phyloP scores from a whole-genome alignment of 2,888 invertebrate genomes.

The Holacanthella duospinosa region DNA sequence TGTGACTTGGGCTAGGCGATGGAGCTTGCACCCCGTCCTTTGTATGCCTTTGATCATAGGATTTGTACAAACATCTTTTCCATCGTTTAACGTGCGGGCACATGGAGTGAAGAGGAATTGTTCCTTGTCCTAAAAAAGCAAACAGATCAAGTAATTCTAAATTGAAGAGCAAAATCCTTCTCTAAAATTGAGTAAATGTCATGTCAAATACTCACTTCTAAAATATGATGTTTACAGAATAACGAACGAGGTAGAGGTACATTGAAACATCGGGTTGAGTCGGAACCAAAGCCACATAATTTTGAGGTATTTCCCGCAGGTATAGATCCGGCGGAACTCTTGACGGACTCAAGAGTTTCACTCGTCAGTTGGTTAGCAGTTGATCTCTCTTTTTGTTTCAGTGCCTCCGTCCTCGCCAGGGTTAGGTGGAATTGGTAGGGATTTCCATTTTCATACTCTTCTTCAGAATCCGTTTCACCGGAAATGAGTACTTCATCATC shows the following conservation, averaged over 20 bases:
- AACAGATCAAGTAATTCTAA: neutral
- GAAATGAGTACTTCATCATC: neutral
- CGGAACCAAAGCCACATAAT: neutral
- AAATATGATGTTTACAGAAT: neutral
- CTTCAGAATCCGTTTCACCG: neutral
- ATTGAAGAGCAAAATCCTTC: neutral
- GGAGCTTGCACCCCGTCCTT: neutral
- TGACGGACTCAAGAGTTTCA: neutral
- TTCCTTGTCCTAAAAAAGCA: neutral
- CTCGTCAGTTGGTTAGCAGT: neutral
- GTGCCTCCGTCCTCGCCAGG: neutral
- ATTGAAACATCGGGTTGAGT: neutral
- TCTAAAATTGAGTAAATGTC: too few species aligned
- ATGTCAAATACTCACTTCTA: too few species aligned
- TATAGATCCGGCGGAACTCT: neutral
- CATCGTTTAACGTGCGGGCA: neutral
- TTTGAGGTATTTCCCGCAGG: neutral
- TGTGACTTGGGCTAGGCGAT: neutral
- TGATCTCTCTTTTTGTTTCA: neutral
- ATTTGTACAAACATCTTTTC: neutral
- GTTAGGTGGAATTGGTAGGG: neutral
- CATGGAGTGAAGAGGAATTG: slow-evolving; percentile 1
- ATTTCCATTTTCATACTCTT: neutral
- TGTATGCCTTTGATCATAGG: neutral
- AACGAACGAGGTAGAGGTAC: neutral